phyloP scores from a whole-genome alignment of 53 echinoderm and acorn worm species.

The Zoroaster sp. region DNA sequence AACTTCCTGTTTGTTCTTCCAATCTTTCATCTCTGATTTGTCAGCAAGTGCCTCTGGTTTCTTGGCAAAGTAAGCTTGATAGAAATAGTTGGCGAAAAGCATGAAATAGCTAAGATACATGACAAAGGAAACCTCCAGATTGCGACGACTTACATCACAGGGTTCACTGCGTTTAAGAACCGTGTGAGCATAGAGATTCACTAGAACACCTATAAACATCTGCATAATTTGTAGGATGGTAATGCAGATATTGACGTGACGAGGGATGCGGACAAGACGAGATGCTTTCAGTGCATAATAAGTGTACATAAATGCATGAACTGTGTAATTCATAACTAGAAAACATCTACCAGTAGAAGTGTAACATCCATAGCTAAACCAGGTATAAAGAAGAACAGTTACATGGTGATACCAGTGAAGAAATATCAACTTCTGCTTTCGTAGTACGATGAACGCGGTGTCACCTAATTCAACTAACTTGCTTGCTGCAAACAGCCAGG shows the following conservation, averaged over 20 bases:
- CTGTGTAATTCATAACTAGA: conserved; percentile 42
- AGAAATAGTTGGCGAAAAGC: conserved; percentile 60
- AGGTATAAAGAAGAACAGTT: conserved; percentile 43
- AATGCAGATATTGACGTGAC: conserved; percentile 26
- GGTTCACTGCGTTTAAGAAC: conserved; percentile 19
- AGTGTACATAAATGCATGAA: conserved; percentile 65
- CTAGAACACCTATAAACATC: conserved; percentile 43
- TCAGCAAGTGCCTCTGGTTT: not conserved
- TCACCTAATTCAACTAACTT: conserved; percentile 70
- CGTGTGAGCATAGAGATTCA: conserved; percentile 28
- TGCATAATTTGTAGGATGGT: conserved; percentile 57
- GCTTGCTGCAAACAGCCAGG: conserved; percentile 48
- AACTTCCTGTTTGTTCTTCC: too few species aligned
- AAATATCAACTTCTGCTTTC: conserved; percentile 64
- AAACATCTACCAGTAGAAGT: conserved; percentile 39
- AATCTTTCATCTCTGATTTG: not conserved
- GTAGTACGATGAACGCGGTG: conserved; percentile 65
- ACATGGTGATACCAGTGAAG: conserved; percentile 76
- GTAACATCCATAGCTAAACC: conserved; percentile 23
- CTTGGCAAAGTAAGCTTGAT: conserved; percentile 53
- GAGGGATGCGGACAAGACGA: conserved; percentile 31
- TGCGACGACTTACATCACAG: conserved; percentile 19
- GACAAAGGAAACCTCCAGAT: conserved; percentile 35
- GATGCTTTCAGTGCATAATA: conserved; percentile 58
- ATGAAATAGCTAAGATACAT: conserved; percentile 67